Base-by-base conservation (phyloP, 2,113 vertebrate genomes). In the Semnornis frantzii region DNA sequence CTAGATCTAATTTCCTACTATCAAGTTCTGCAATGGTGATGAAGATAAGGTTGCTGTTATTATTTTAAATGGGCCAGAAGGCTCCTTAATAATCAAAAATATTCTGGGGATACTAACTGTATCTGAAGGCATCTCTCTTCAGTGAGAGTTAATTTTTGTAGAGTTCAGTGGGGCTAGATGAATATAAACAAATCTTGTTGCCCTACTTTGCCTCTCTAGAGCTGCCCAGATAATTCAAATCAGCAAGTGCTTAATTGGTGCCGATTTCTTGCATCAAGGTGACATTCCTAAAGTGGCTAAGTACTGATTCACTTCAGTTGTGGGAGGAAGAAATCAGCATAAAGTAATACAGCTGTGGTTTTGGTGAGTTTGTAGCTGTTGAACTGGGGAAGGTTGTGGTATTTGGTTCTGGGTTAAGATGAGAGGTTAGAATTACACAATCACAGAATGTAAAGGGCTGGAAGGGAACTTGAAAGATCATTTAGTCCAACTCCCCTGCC, bases 61-160 rank as follows among this genome's bases (percentile, higher is more conserved):
- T 89, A 87, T 87, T 96, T 87, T 52, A 85, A 87, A 85, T 69
- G 55, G 87, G 65, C 72, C 76, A 77, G 65, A 74, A 95, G 76
- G 79, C 85, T 95, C 52, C 85, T 71, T 83, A 52, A 30, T 89
- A 87, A 93, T 74, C 52, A 52, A 83, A 83, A 94, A 93, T 93
- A 92, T 95, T 92, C 65, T 69, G 23, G 25, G 39, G 14, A 68
- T 91, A 44, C 90, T 87, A 75, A 44, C 76, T 90, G 1, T 39
- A 69, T 93, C 57, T 82, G 74, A 44, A 89, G 52, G 63, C 54
- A 64, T 64, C 28, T 92, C 86, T 90, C n/a, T 80, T 77, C 54
- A 50, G 28, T 44, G 30, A 64, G 79, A 58, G 27, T 84, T 84
- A 64, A 58, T 88, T 90, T 92, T 72, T 69, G n/a, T 74, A 52